Base-by-base conservation (phyloP, 2,888 invertebrate species). In the Pteria penguin region DNA sequence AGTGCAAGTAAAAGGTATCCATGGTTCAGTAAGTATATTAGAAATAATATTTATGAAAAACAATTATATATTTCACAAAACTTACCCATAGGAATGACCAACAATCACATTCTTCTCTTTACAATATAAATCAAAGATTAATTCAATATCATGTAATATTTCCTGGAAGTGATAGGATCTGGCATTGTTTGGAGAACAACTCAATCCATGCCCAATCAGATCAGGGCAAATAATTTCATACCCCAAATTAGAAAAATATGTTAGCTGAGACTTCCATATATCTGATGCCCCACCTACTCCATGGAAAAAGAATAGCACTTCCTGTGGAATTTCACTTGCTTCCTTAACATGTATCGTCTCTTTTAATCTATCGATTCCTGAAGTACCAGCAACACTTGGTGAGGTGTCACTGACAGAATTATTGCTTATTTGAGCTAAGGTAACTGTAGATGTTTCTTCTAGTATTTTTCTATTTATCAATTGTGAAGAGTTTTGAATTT, bases 31-130 rank as follows among this genome's bases (percentile, higher is more conserved):
- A n/a, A n/a, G n/a, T n/a, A n/a, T n/a, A n/a, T n/a, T n/a, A n/a
- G n/a, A n/a, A n/a, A n/a, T n/a, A n/a, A n/a, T n/a, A n/a, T n/a
- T n/a, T n/a, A n/a, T n/a, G n/a, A n/a, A n/a, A n/a, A n/a, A n/a
- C n/a, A n/a, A n/a, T n/a, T n/a, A n/a, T 45, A 45, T 52, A 32
- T 31, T 2, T 32, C 8, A 26, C n/a, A n/a, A n/a, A 24, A 55
- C 91, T 93, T 93, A 95, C 94, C 95, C 95, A 90, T 95, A 95
- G 60, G 95, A 95, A 91, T 95, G 95, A 14, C 94, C 95, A 76
- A 95, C 94, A 52, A 95, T 88, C 65, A 95, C 93, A 87, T 94
- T 94, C 82, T 93, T 94, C 82, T 91, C 92, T 75, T 93, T 93
- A 72, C 94, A 94, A 85, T 94, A 95, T 85, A 94, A 93, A 86